Evolutionary conservation across 2,113 vertebrate species (phyloP), one percentile per base, ranked within the genome.

Genomic region (Gymnogyps californianus): DNA sequence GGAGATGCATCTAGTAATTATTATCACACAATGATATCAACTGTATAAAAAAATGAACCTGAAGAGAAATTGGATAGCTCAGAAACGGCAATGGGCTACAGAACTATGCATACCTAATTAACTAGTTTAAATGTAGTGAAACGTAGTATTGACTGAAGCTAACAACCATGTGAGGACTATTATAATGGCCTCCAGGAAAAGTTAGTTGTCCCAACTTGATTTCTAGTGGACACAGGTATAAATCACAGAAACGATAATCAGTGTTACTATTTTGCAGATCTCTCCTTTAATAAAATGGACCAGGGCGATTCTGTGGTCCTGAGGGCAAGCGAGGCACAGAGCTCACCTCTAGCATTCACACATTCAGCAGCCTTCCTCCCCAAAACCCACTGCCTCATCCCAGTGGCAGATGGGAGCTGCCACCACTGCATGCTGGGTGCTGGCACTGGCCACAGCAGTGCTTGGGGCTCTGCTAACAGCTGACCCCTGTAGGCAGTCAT

Each of bases 351-450:
- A 66, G 44, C 2, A 7, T 24, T 49, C 57, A 59, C 38, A 38
- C 16, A 11, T 6, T 52, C 10, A 44, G 55, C 9, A 65, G n/a
- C 18, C 13, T 49, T 64, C 9, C 11, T 70, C 28, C 21, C 11
- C 16, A 11, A 46, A 90, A 40, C 8, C 3, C 25, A 13, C 14
- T 82, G 31, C 15, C 38, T 88, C 8, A n/a, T 44, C 34, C 58
- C 58, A 72, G 38, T 3, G 5, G 29, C 3, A 10, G 2, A 0
- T 74, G 52, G 31, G 38, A 85, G 28, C 20, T 59, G 18, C 28
- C 32, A 40, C 18, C 19, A 55, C 6, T 1, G 2, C 3, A 2
- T 17, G 11, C 20, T 58, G 34, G 12, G 7, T 66, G 16, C n/a
- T 29, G 28, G 17, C 18, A 32, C 19, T 42, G 47, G 8, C 36